Evolutionary conservation across 2,888 invertebrate species (phyloP).

Genomic region (Dynastes grantii): DNA sequence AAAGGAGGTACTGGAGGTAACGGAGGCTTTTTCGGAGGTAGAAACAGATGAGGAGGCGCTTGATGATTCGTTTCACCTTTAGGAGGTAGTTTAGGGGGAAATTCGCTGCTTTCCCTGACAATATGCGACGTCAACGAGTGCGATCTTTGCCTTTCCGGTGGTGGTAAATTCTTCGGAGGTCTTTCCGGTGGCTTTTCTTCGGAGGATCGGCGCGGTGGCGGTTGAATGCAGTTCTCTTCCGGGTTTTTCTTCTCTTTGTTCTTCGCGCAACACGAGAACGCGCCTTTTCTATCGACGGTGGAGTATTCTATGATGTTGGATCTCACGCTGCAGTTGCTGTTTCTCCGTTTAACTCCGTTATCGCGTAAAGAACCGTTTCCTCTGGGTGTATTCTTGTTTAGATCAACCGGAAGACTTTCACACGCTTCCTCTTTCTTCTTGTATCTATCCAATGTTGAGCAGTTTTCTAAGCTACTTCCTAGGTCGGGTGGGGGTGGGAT

Average conservation of each 20-base stretch:
- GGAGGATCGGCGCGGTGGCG: constrained; percentile 76
- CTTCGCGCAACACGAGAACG: constrained; percentile 82
- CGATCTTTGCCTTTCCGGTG: constrained; percentile 74
- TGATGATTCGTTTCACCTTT: constrained; percentile 70
- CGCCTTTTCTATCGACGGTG: constrained; percentile 80
- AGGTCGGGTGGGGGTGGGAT: constrained; percentile 84
- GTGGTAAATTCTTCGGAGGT: constrained; percentile 77
- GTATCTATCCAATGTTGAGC: neutral
- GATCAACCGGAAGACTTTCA: constrained; percentile 30
- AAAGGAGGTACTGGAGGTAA: constrained; percentile 80
- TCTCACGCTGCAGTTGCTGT: constrained; percentile 74
- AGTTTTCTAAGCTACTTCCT: constrained; percentile 58
- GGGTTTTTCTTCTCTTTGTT: constrained; percentile 72
- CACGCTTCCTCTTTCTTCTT: constrained; percentile 38
- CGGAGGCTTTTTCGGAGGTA: constrained; percentile 83
- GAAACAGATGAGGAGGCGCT: constrained; percentile 72
- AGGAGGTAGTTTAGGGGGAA: constrained; percentile 74
- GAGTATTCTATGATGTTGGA: constrained; percentile 79
- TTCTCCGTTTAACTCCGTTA: constrained; percentile 61
- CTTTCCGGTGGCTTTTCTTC: constrained; percentile 79
- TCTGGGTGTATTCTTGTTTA: constrained; percentile 10
- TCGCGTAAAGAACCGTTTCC: constrained; percentile 37
- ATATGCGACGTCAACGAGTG: constrained; percentile 71
- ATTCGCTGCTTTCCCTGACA: constrained; percentile 57
- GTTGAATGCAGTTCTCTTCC: constrained; percentile 71